Evolutionary conservation across 2,888 invertebrate species (phyloP), one percentile per base, ranked within the genome.

Genomic region (Drosophila anceps): DNA sequence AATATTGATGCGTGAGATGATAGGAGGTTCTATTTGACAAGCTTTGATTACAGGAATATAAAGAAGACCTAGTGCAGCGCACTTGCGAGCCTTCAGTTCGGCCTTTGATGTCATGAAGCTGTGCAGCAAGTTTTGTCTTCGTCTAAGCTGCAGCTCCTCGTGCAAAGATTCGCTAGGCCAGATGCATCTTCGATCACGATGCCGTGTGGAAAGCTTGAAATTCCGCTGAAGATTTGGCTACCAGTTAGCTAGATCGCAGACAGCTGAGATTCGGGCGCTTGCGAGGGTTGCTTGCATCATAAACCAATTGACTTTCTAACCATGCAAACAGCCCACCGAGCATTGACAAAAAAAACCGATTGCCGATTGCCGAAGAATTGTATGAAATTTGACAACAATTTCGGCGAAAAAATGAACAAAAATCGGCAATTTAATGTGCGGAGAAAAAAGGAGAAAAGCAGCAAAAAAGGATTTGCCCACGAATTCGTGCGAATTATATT

Each of bases 271-370:
- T n/a, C 15, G 4, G 33, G 24, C 41, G 51, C 41, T 33, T 35
- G 27, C 55, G 31, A 44, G 51, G 62, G 66, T 53, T 53, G 78
- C 53, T 72, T 77, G 64, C 63, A 61, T 80, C 84, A 77, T 90
- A 80, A 90, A 88, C 37, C 84, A 80, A 90, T 84, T 84, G 89
- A 90, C 90, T 84, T 90, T 60, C 62, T 74, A 75, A 84, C 70
- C 71, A 67, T 78, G 43, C 67, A 73, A 68, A 33, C 59, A 63
- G 69, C 62, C 55, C 73, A 77, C 73, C 72, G 72, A 64, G 63
- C 63, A 73, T 77, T 79, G 66, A 70, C 71, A 78, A 83, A 70
- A 61, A 62, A 50, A 31, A 48, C 9, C 51, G 51, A 51, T 51
- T 31, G 50, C 51, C 59, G 53, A 84, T 80, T 64, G 68, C 62